Base-by-base conservation (phyloP, 2,888 invertebrate genomes). In the Podotricha telesiphe region DNA sequence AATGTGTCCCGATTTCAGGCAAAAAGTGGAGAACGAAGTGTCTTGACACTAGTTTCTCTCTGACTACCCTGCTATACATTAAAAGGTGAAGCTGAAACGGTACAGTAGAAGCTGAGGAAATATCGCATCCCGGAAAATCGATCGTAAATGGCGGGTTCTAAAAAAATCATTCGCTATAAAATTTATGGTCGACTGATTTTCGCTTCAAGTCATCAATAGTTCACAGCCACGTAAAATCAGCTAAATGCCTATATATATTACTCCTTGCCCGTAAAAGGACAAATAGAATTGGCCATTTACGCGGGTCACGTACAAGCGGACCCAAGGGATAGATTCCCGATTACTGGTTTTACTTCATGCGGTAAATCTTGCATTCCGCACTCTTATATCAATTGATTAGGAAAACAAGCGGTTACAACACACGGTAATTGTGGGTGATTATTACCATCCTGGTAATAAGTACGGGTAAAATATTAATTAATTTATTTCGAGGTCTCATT, bases 301-400 rank as follows among this genome's bases (percentile, higher is more conserved):
- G 77, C 79, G 72, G 73, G 81, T 82, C 87, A 85, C 85, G 83
- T 86, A 74, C 70, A 67, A 73, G 73, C 71, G 74, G 74, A 67
- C 79, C 76, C 77, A 20, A 8, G 79, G 79, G 81, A 80, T 79
- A 77, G 79, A 81, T 80, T 73, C 73, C 61, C 79, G 77, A 80
- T 82, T 78, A 78, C 79, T 76, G 76, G 76, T 81, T 83, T 81
- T 79, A 80, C 76, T 65, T 77, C 73, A 73, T 51, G 72, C 71
- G 77, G 76, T 80, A 82, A 83, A 82, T 80, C 77, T 70, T 64
- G 61, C 58, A 74, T 76, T 64, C 56, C 63, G 74, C 73, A 48
- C 68, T 75, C 76, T 78, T 79, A 78, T 78, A 78, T 77, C 75
- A 75, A 75, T 76, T 78, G 77, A 77, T 81, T 79, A 77, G 63